Base-by-base conservation (phyloP, 2,113 vertebrate genomes). In the Mobula hypostoma region DNA sequence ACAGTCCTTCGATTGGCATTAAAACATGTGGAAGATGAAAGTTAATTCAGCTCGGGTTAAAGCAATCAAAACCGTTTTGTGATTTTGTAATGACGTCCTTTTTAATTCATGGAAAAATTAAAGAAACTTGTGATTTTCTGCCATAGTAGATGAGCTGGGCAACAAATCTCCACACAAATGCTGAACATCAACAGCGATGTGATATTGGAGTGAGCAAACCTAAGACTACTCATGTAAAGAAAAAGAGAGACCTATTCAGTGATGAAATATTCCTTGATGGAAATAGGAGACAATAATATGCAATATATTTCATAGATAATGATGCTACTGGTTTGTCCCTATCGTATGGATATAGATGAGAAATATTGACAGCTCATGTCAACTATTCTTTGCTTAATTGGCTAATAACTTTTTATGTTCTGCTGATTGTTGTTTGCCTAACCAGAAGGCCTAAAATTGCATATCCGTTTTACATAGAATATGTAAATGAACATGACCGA, bases 1-100 rank as follows among this genome's bases (percentile, higher is more conserved):
- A 96, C 98, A 97, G 95, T 97, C 97, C 19, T 99, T 99, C 94
- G 96, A 97, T 96, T 99, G 98, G 98, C 97, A 98, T 96, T 99
- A 96, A 96, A 93, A 5, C 77, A 63, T 90, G 5, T 2, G 8
- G 29, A 76, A 74, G 19, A 32, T 92, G 7, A 32, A 58, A 0
- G 63, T 92, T 72, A 32, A 36, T 7, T 40, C 36, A 72, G 90
- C 66, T 36, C 7, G 48, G 36, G 24, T 27, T 93, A 40, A 92
- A 40, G 7, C 66, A 92, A 40, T 92, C 70, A 74, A 72, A 72
- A 74, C 68, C 36, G n/a, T 74, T 92, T 92, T 91, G 61, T 70
- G 61, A 70, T 91, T 91, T 91, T 93, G 70, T 74, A 72, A 29
- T 27, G 24, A 40, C 70, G 56, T 56, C 36, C 70, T 76, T 93